Percentiles rank a stretch among this genome's conserved stretches.
Evolutionary conservation across 1,140 invertebrate genomes (phyloP).

Genomic region (Zaprionus gabonicus): DNA sequence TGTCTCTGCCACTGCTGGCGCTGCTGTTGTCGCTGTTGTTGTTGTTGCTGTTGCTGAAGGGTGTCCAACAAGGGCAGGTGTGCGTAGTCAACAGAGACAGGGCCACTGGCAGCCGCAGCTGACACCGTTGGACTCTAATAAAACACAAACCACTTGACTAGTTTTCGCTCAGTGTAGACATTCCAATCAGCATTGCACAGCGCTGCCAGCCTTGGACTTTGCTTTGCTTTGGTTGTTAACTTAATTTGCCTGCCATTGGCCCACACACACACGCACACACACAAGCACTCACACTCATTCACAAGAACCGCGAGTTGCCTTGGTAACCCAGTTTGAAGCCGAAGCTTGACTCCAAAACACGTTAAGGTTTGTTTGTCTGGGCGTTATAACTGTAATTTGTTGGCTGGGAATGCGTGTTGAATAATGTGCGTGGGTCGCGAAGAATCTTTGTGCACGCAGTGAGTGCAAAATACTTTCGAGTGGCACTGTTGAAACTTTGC

Average conservation of each 20-base stretch:
- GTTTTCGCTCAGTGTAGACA: slow-evolving; percentile 12
- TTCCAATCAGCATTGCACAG: slow-evolving; percentile 28
- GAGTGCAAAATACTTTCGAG: slow-evolving; percentile 44
- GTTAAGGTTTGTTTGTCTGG: slow-evolving; percentile 17
- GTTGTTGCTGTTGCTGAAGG: slow-evolving; percentile 13
- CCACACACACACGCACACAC: slow-evolving; percentile 24
- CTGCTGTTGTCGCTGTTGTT: slow-evolving; percentile 10
- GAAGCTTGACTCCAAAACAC: slow-evolving; percentile 21
- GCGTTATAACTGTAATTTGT: slow-evolving; percentile 12
- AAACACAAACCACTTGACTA: not conserved
- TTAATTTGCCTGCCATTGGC: slow-evolving; percentile 42
- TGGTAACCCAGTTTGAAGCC: slow-evolving; percentile 31
- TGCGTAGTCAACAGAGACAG: slow-evolving; percentile 19
- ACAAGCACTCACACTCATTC: not conserved
- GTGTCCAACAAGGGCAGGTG: slow-evolving; percentile 37
- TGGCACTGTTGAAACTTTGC: slow-evolving; percentile 31
- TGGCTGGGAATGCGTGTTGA: slow-evolving; percentile 13
- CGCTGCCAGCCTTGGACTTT: slow-evolving; percentile 29
- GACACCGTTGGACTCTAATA: slow-evolving; percentile 12
- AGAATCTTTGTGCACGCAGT: not conserved
- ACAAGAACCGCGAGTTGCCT: not conserved
- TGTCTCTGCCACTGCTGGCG: slow-evolving; percentile 8
- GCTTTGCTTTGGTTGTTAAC: slow-evolving; percentile 33
- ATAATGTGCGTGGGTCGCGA: not conserved
- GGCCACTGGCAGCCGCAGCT: slow-evolving; percentile 15